Conservation (phyloP, 2,888 invertebrate genomes). For the Pristionchus entomophagus region DNA sequence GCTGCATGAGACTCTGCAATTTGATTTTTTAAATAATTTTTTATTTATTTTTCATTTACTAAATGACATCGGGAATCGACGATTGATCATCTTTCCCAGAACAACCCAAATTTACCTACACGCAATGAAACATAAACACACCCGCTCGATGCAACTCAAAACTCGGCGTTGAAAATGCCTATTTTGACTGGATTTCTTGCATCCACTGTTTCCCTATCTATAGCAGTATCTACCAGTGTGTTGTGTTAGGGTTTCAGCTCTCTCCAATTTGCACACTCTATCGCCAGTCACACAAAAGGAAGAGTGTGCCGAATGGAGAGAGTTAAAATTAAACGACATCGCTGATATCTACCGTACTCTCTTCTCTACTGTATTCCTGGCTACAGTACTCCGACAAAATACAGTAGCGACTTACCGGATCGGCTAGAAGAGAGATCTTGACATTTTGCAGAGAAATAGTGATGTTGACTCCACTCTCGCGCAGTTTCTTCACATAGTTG, state of each 20-base stretch:
- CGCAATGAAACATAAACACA: not conserved
- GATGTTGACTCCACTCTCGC: constrained; percentile 81
- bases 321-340: not conserved
- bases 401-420: constrained; percentile 90
- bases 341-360: not conserved
- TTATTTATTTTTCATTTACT: not conserved
- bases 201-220: not conserved
- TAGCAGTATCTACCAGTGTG: not conserved
- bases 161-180: no score
- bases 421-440: constrained; percentile 96
- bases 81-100: not conserved
- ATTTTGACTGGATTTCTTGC: no score
- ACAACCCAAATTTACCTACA: not conserved
- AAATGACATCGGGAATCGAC: not conserved
- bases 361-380: not conserved
- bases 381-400: not conserved
- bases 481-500: constrained; percentile 96
- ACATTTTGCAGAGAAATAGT: constrained; percentile 94
- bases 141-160: no score
- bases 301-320: no score
- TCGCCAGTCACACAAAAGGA: no score
- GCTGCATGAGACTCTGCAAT: constrained; percentile 59
- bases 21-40: not conserved
- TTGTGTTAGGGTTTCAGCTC: no score
- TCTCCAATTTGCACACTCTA: no score